Evolutionary conservation across 2,888 invertebrate species (phyloP).

Genomic region (Diplazon laetatorius): DNA sequence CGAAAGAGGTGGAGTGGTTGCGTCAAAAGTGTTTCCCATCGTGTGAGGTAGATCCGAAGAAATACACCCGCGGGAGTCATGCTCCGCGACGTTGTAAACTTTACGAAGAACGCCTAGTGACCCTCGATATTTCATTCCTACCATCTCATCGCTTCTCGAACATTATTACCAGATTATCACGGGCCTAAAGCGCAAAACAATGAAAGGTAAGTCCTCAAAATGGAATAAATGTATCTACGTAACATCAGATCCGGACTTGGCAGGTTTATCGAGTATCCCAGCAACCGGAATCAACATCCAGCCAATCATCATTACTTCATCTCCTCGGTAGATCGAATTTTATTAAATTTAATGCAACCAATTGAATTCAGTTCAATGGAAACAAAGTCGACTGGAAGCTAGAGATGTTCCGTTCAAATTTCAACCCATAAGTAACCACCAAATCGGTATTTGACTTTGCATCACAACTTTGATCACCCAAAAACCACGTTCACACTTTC

Average conservation of each 20-base stretch:
- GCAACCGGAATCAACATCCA: not conserved
- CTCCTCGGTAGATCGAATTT: too few species aligned
- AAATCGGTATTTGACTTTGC: not conserved
- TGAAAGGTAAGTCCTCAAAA: too few species aligned
- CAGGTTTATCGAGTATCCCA: not conserved
- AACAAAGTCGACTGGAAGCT: too few species aligned
- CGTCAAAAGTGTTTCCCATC: not conserved
- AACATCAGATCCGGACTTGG: too few species aligned
- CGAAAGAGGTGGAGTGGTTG: not conserved
- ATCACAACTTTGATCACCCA: not conserved
- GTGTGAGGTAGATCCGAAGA: not conserved
- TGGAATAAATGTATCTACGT: not conserved
- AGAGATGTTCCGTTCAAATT: not conserved
- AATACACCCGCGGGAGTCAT: not conserved
- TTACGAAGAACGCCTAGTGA: not conserved
- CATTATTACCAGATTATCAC: not conserved
- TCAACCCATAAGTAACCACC: not conserved
- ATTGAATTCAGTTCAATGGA: too few species aligned
- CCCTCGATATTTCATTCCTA: conserved; percentile 4
- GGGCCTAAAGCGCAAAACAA: not conserved
- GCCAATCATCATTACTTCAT: not conserved
- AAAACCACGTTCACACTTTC: not conserved
- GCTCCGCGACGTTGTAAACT: conserved; percentile 12
- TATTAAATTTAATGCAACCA: too few species aligned
- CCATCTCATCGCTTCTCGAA: not conserved